Percentiles rank a stretch among this genome's conserved stretches.
Evolutionary conservation across 1,140 invertebrate genomes (phyloP).

Genomic region (Contarinia nasturtii): DNA sequence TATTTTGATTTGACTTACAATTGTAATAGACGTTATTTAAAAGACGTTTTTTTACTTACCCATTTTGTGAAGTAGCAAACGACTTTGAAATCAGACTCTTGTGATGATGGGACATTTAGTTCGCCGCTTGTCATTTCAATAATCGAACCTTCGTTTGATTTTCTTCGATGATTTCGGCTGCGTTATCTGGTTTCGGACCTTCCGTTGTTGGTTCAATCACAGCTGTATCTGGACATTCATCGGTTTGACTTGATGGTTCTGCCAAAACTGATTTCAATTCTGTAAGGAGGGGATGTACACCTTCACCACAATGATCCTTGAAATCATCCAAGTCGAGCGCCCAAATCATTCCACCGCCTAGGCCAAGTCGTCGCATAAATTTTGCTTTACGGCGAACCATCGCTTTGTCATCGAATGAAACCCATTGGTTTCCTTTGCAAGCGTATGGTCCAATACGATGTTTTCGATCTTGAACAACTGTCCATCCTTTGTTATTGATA

Average conservation of each 20-base stretch:
- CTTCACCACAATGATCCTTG: constrained; percentile 49
- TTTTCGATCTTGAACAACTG: constrained; percentile 51
- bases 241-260: constrained; percentile 10
- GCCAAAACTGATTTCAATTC: constrained; percentile 43
- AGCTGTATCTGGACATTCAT: neutral
- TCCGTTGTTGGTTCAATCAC: constrained; percentile 1
- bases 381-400: constrained; percentile 62
- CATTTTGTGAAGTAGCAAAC: constrained; percentile 89
- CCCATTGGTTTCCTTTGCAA: constrained; percentile 72
- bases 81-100: constrained; percentile 35
- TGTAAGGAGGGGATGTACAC: constrained; percentile 52
- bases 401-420: constrained; percentile 65
- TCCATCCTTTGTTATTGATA: constrained; percentile 57
- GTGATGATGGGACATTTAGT: neutral
- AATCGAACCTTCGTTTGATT: neutral
- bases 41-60: too few relatives aligned
- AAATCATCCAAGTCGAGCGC: constrained; percentile 78
- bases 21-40: too few relatives aligned
- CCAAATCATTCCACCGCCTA: constrained; percentile 83
- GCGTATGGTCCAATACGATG: constrained; percentile 70
- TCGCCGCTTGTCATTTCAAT: constrained; percentile 5
- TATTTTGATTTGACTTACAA: too few relatives aligned
- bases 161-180: constrained; percentile 5
- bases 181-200: constrained; percentile 6
- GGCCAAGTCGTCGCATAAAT: constrained; percentile 48